Evolutionary conservation across 1,140 invertebrate species (phyloP).

Genomic region (Sitobion miscanthi): DNA sequence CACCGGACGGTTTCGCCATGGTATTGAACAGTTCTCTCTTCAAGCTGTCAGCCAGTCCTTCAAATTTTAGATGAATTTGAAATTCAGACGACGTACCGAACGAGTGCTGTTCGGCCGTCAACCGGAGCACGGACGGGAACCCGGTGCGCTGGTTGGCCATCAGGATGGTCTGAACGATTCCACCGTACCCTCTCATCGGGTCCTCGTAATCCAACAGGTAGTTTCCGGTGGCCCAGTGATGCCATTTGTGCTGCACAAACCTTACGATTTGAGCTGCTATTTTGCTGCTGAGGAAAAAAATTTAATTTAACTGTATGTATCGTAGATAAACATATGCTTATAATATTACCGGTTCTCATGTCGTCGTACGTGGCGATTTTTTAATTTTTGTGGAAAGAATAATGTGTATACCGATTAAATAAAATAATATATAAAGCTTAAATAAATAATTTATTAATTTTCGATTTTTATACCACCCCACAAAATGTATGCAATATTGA

Average conservation of each 20-base stretch:
- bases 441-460: not conserved
- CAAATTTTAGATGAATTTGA: conserved; percentile 29
- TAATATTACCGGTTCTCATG: not conserved
- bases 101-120: conserved; percentile 69
- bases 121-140: conserved; percentile 68
- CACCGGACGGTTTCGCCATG: not conserved
- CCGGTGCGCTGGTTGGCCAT: conserved; percentile 70
- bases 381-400: not conserved
- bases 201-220: conserved; percentile 72
- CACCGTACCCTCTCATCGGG: conserved; percentile 68
- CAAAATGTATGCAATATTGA: not conserved
- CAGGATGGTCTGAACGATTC: conserved; percentile 67
- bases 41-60: conserved; percentile 62
- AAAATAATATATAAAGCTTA: not conserved
- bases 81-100: conserved; percentile 63
- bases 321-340: not conserved
- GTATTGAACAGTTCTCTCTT: conserved; percentile 7
- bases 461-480: not conserved
- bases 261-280: conserved; percentile 69
- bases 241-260: conserved; percentile 64
- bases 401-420: not conserved
- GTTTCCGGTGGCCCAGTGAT: conserved; percentile 70
- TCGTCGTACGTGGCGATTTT: not conserved
- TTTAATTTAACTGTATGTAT: not conserved
- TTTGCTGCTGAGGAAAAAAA: conserved; percentile 62